Base-by-base conservation (phyloP, 2,113 vertebrate genomes). In the Oncorhynchus keta region DNA sequence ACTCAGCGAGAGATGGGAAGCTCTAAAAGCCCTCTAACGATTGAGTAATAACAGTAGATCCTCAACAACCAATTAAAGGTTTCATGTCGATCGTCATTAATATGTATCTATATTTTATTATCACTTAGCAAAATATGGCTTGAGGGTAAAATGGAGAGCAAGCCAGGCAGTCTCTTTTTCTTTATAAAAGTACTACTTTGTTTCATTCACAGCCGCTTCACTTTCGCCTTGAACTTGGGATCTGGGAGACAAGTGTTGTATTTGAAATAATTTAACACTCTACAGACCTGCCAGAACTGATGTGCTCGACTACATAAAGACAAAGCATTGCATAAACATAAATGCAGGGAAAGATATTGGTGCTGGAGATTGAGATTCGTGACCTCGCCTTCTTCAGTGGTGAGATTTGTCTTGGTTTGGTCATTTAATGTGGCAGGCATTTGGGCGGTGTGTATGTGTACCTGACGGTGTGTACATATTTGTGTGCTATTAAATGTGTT, bases 391-490 rank as follows among this genome's bases (percentile, higher is more conserved):
- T 68, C 67, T 20, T 35, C 32, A 68, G 67, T 35, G 32, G 28
- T 28, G 67, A 68, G 67, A 68, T 68, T 68, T 68, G 9, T 68
- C 16, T 68, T 35, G 30, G 2, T n/a, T 45, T 6, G 32, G 30
- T 39, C 67, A 68, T 39, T 35, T 68, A 68, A 68, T 35, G 32
- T 68, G 67, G 18, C 67, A 68, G 67, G 14, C 67, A 68, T 68
- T 68, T 35, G 30, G 67, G 32, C 8, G 30, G 7, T 16, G 67
- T 18, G 30, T 68, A 1, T 68, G 67, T 68, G 67, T 20, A 35
- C 32, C 20, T 35, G 18, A n/a, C 18, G 1, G 67, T 35, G 67
- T 32, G 6, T 18, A 67, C 67, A 35, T 68, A n/a, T 68, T 35
- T 39, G 32, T 68, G 67, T 68, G 18, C 16, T 14, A 18, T 22